Conservation (phyloP, 2,888 invertebrate species). For the Epistrophe grossulariae region DNA sequence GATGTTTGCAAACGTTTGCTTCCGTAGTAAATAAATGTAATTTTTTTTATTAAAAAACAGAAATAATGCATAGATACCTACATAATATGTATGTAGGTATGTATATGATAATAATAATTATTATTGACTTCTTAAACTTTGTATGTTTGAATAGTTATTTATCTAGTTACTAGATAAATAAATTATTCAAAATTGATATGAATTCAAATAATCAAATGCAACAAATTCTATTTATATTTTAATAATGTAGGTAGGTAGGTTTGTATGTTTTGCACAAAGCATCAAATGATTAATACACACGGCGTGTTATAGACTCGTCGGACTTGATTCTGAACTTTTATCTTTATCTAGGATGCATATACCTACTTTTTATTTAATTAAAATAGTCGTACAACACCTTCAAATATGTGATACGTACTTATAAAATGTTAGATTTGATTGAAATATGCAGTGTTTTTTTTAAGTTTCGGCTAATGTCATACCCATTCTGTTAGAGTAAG, state of each 20-base stretch:
- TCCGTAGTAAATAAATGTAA: slow-evolving; percentile 42
- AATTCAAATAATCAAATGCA: slow-evolving; percentile 6
- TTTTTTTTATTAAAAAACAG: background rate
- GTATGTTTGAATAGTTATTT: no score
- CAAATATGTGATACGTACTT: no score
- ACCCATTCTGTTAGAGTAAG: no score
- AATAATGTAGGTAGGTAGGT: background rate
- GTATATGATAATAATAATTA: background rate
- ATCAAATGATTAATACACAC: background rate
- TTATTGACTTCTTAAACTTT: background rate
- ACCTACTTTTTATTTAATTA: no score
- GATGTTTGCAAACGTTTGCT: slow-evolving; percentile 51
- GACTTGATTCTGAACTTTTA: background rate
- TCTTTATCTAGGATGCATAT: no score
- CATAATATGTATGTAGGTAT: no score
- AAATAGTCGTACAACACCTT: no score
- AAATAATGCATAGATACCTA: background rate
- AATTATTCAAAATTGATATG: slow-evolving; percentile 2
- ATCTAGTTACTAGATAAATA: background rate
- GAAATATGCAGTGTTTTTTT: no score
- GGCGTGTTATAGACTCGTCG: background rate
- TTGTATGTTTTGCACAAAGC: background rate
- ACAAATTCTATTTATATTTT: background rate
- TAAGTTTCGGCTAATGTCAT: no score
- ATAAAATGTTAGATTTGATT: no score